phyloP scores from a whole-genome alignment of 2,113 vertebrate species.

The Petrocephalus zakoni region DNA sequence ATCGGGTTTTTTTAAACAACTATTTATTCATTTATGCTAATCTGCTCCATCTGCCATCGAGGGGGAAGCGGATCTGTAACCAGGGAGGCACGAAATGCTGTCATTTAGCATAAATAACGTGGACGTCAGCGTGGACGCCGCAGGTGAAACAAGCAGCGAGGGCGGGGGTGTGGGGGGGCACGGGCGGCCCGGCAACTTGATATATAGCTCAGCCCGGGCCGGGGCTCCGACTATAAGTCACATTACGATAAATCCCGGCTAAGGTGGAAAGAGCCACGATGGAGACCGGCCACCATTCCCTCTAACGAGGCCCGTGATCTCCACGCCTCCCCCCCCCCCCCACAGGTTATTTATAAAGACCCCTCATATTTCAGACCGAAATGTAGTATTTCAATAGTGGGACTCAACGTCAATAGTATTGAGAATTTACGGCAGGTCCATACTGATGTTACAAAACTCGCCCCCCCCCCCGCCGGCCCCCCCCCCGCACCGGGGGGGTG shows the following conservation, averaged over 20 bases:
- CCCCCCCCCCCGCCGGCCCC: neutral
- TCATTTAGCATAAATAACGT: conserved; percentile 27
- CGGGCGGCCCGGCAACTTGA: conserved; percentile 36
- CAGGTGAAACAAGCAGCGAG: conserved; percentile 34
- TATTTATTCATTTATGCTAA: conserved; percentile 1
- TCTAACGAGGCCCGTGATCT: conserved; percentile 56
- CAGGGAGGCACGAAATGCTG: conserved; percentile 26
- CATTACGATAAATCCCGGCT: conserved; percentile 65
- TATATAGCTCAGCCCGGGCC: conserved; percentile 61
- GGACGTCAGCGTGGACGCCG: conserved; percentile 42
- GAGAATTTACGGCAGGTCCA: neutral
- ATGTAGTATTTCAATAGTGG: conserved; percentile 6
- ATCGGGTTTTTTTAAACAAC: conserved; percentile 8
- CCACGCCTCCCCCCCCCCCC: neutral
- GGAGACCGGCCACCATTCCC: conserved; percentile 59
- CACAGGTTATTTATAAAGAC: conserved; percentile 4
- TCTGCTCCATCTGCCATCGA: conserved; percentile 21
- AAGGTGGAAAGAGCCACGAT: conserved; percentile 57
- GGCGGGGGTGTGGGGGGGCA: too few species aligned
- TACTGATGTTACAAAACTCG: neutral
- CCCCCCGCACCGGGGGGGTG: too few species aligned
- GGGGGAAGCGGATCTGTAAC: conserved; percentile 27
- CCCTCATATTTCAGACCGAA: conserved; percentile 5
- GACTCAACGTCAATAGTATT: neutral
- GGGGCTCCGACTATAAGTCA: conserved; percentile 61